Percentiles rank a stretch among this genome's conserved stretches.
Conservation (phyloP, 1,140 invertebrate genomes). For the Zaprionus nigranus region DNA sequence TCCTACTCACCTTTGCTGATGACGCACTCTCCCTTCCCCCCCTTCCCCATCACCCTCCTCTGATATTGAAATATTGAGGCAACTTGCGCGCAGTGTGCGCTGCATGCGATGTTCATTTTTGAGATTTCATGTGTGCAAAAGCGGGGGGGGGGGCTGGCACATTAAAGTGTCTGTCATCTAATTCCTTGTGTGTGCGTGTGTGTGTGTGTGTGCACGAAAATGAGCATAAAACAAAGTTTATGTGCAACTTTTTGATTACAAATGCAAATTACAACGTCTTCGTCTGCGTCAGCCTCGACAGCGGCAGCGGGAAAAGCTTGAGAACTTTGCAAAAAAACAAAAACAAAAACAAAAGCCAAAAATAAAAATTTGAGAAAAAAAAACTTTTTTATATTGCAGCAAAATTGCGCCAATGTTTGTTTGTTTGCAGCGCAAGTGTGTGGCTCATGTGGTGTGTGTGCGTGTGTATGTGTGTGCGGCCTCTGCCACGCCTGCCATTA, state of each 20-base stretch:
- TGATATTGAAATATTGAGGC: conserved; percentile 22
- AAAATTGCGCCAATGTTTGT: conserved; percentile 78
- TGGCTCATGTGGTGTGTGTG: conserved; percentile 32
- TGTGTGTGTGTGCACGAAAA: conserved; percentile 58
- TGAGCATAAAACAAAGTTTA: conserved; percentile 81
- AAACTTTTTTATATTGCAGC: conserved; percentile 72
- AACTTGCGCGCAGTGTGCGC: conserved; percentile 4
- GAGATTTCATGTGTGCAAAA: conserved; percentile 10
- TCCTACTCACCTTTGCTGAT: background rate
- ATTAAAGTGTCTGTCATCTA: conserved; percentile 46
- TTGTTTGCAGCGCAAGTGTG: conserved; percentile 53
- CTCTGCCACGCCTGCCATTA: conserved; percentile 43
- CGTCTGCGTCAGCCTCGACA: conserved; percentile 9
- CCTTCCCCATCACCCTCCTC: too few relatives aligned
- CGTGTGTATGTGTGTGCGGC: conserved; percentile 25
- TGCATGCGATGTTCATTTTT: conserved; percentile 15
- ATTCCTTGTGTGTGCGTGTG: conserved; percentile 21
- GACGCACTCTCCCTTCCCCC: background rate
- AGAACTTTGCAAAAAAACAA: conserved; percentile 16
- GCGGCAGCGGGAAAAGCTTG: conserved; percentile 13
- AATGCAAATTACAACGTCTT: conserved; percentile 77
- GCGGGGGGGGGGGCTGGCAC: conserved; percentile 4
- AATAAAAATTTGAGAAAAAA: conserved; percentile 24
- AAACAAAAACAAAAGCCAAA: conserved; percentile 6
- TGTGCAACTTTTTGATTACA: conserved; percentile 82